A percentile compares a stretch with the other conserved stretches of the same genome.
Conservation (phyloP, 35 echinoderm and acorn worm genomes). For the Lytechinus pictus region DNA sequence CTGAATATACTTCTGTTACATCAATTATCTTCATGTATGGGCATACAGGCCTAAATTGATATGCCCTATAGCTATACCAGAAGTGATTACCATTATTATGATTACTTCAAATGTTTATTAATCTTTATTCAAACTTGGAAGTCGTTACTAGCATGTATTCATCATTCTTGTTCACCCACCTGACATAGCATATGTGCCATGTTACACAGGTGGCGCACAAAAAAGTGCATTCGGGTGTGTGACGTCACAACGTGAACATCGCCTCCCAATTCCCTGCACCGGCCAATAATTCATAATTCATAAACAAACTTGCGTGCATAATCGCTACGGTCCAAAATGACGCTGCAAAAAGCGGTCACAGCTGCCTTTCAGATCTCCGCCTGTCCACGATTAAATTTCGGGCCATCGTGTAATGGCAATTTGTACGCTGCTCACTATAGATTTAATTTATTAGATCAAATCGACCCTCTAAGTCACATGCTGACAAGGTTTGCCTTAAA, state of each 20-base stretch:
- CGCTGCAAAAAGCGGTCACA: not conserved
- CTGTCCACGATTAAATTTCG: not conserved
- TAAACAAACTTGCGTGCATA: not conserved
- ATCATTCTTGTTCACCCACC: not conserved
- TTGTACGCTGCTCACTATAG: not conserved
- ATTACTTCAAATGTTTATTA: too few species aligned
- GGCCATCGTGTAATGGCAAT: not conserved
- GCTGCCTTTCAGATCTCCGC: not conserved
- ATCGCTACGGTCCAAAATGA: not conserved
- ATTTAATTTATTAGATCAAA: not conserved
- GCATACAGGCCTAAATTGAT: too few species aligned
- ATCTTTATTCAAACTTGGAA: too few species aligned
- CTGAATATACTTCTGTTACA: too few species aligned
- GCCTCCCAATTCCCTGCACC: not conserved
- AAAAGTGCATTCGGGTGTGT: not conserved
- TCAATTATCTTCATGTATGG: too few species aligned
- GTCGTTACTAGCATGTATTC: too few species aligned
- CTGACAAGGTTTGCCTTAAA: not conserved
- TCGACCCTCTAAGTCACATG: not conserved
- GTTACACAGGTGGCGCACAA: not conserved
- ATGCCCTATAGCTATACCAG: too few species aligned
- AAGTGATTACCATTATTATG: too few species aligned
- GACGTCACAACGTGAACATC: not conserved
- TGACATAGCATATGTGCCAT: not conserved
- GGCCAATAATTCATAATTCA: not conserved